A percentile compares a stretch with the other conserved stretches of the same genome.
phyloP scores from a whole-genome alignment of 2,888 invertebrate species.

The Chloroclysta siterata region DNA sequence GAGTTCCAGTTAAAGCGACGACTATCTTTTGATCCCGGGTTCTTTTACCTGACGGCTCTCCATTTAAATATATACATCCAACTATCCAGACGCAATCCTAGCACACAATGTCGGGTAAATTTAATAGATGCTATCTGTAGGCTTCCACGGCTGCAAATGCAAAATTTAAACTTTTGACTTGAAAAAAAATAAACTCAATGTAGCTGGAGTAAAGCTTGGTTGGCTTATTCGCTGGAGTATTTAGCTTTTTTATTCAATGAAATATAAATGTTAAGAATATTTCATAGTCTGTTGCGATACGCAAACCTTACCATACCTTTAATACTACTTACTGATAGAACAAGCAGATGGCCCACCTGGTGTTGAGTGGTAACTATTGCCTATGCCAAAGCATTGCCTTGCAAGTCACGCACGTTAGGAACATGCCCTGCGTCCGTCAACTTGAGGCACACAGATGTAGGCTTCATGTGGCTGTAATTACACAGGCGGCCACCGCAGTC shows the following conservation, averaged over 20 bases:
- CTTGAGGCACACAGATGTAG: too few relatives aligned
- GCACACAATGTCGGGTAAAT: conserved; percentile 29
- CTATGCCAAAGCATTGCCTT: too few relatives aligned
- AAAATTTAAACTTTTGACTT: conserved; percentile 26
- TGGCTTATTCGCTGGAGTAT: conserved; percentile 15
- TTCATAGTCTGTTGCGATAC: conserved; percentile 4
- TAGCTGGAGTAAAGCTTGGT: conserved; percentile 6
- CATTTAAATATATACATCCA: conserved; percentile 50
- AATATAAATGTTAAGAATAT: conserved; percentile 1
- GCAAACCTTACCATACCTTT: too few relatives aligned
- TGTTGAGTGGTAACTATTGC: too few relatives aligned
- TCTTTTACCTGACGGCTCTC: conserved; percentile 41
- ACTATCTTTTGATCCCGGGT: conserved; percentile 41
- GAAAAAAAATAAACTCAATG: conserved; percentile 21
- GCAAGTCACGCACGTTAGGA: too few relatives aligned
- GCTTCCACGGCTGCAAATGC: conserved; percentile 15
- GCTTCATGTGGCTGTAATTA: too few relatives aligned
- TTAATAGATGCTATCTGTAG: conserved; percentile 25
- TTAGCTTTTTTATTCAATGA: conserved; percentile 1
- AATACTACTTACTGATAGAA: too few relatives aligned
- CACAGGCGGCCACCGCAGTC: too few relatives aligned
- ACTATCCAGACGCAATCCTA: conserved; percentile 38
- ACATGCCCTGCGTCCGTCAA: too few relatives aligned
- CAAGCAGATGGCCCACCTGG: too few relatives aligned
- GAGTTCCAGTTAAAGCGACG: conserved; percentile 44